phyloP scores from a whole-genome alignment of 2,797 vertebrate genomes.

The Craterocephalus amniculus region DNA sequence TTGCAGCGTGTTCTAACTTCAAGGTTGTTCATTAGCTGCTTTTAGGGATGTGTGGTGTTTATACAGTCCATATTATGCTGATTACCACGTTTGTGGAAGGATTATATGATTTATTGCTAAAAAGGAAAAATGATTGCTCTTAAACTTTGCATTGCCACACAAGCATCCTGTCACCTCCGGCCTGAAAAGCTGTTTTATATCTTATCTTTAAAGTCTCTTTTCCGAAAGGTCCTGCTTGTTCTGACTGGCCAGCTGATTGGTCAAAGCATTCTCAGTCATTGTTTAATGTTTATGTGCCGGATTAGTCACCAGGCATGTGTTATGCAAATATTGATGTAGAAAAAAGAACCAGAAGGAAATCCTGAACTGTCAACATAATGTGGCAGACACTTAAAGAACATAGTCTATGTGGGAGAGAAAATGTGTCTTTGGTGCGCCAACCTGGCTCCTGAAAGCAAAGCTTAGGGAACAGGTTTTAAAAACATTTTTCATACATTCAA shows the following conservation, averaged over 20 bases:
- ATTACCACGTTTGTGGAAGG: neutral
- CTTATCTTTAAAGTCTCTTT: neutral
- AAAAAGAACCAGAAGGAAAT: neutral
- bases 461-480: constrained; percentile 1
- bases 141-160: neutral
- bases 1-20: constrained; percentile 13
- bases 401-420: neutral
- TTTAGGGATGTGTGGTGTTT: constrained; percentile 10
- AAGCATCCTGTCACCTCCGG: neutral
- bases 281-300: neutral
- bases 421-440: too few relatives aligned
- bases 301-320: neutral
- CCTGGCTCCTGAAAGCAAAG: neutral
- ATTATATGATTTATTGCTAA: neutral
- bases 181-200: neutral
- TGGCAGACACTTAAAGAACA: neutral
- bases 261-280: neutral
- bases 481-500: neutral
- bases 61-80: neutral
- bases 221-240: neutral
- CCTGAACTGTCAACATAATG: neutral
- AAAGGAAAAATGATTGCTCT: neutral
- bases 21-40: constrained; percentile 2
- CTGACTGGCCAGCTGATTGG: constrained; percentile 1
- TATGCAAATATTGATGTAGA: neutral